Conservation (phyloP, 2,797 vertebrate genomes). For the Eulemur rubriventer region DNA sequence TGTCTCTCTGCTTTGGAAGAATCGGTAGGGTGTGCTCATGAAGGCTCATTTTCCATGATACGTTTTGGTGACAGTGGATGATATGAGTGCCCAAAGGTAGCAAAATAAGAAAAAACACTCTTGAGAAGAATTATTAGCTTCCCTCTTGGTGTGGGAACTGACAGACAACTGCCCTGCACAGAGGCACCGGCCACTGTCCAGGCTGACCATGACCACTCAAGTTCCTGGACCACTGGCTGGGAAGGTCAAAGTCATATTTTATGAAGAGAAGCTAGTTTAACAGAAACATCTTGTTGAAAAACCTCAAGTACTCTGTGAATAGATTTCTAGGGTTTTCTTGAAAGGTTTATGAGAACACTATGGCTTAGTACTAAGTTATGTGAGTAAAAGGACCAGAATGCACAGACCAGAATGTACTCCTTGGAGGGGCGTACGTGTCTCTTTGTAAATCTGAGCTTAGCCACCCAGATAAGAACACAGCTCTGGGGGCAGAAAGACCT, state of each 20-base stretch:
- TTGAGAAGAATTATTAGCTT: slow-evolving; percentile 51
- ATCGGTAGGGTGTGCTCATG: neutral
- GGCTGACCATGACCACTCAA: slow-evolving; percentile 5
- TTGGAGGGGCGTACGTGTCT: neutral
- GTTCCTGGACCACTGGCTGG: neutral
- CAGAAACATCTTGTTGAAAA: slow-evolving; percentile 60
- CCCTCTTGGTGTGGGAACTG: neutral
- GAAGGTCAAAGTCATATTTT: slow-evolving; percentile 62
- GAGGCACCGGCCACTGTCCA: neutral
- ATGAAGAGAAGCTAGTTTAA: slow-evolving; percentile 35
- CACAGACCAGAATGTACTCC: neutral
- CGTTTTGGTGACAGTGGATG: slow-evolving; percentile 25
- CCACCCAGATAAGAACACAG: neutral
- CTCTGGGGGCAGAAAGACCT: slow-evolving; percentile 51
- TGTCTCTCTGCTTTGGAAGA: neutral
- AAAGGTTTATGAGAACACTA: slow-evolving; percentile 64
- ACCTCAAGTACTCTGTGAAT: slow-evolving; percentile 62
- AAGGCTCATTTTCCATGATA: neutral
- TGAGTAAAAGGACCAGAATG: slow-evolving; percentile 32
- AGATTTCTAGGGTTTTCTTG: slow-evolving; percentile 65
- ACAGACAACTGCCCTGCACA: neutral
- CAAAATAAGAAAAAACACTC: slow-evolving; percentile 56
- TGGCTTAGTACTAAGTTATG: slow-evolving; percentile 30
- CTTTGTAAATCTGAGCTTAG: neutral
- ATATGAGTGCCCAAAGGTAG: neutral